Evolutionary conservation across 2,797 vertebrate genomes (phyloP).

Genomic region (Fringilla coelebs): DNA sequence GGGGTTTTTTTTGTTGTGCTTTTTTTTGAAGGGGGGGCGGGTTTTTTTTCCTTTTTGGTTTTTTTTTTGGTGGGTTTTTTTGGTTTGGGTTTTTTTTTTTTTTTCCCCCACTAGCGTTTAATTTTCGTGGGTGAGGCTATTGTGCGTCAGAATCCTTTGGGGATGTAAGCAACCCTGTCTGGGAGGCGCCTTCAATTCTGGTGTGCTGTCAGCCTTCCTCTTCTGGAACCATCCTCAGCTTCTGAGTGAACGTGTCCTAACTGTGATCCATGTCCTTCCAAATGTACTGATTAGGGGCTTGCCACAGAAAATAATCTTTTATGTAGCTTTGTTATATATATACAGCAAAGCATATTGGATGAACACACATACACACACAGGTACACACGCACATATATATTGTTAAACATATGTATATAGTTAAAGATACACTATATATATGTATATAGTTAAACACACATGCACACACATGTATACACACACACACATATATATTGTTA

Average conservation of each 20-base stretch:
- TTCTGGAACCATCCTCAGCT: background rate
- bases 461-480: no score
- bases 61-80: no score
- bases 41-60: no score
- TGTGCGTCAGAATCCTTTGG: background rate
- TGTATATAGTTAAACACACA: background rate
- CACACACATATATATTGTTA: background rate
- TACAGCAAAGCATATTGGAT: background rate
- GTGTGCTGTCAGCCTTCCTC: background rate
- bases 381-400: background rate
- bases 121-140: background rate
- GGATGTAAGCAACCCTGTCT: background rate
- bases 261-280: background rate
- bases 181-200: background rate
- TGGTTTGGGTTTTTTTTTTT: no score
- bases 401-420: background rate
- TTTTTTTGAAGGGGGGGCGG: no score
- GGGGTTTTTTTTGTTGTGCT: no score
- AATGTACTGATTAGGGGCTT: background rate
- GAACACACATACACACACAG: background rate
- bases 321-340: background rate
- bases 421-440: background rate
- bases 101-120: rapidly evolving
- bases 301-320: background rate
- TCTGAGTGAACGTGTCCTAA: background rate